Evolutionary conservation across 2,888 invertebrate genomes (phyloP), one percentile per base, ranked within the genome.

Genomic region (Noctua pronuba): DNA sequence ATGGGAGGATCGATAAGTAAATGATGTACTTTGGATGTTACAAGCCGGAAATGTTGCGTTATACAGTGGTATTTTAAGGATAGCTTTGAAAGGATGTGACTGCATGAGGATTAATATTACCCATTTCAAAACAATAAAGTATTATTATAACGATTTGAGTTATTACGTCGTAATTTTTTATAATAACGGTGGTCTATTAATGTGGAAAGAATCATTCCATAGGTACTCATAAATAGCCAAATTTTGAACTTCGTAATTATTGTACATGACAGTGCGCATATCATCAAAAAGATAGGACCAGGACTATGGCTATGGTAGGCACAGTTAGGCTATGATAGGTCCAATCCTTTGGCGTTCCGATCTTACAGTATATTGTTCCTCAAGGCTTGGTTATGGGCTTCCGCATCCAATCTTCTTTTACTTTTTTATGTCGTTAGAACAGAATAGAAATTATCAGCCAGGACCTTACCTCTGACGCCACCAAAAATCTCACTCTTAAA

Each of bases 401-500:
- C 18, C 24, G 2, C 18, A 31, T 13, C 11, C 2, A 38, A 31
- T 60, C 8, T 24, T 7, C 18, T 18, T 2, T 5, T 44, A 18
- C 18, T 35, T 21, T n/a, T 13, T 1, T n/a, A 13, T 35, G 7
- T 35, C 13, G 2, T 44, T 13, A 10, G 16, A 46, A n/a, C n/a
- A 52, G 7, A 78, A 58, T n/a, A 58, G 10, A 66, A 66, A 58
- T 31, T 1, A 0, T 3, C 46, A 38, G 1, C 7, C 13, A n/a
- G 13, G 3, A 49, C 4, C 16, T n/a, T 11, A 18, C 44, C 52
- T n/a, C 35, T 13, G 8, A 7, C 2, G 2, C 4, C 44, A 44
- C 21, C 5, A 79, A 79, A 68, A 66, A 18, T 46, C 18, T 21
- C 16, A 38, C 18, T 35, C 21, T 35, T n/a, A 49, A 79, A 31